phyloP scores from a whole-genome alignment of 2,113 vertebrate species.

The Ahaetulla prasina region DNA sequence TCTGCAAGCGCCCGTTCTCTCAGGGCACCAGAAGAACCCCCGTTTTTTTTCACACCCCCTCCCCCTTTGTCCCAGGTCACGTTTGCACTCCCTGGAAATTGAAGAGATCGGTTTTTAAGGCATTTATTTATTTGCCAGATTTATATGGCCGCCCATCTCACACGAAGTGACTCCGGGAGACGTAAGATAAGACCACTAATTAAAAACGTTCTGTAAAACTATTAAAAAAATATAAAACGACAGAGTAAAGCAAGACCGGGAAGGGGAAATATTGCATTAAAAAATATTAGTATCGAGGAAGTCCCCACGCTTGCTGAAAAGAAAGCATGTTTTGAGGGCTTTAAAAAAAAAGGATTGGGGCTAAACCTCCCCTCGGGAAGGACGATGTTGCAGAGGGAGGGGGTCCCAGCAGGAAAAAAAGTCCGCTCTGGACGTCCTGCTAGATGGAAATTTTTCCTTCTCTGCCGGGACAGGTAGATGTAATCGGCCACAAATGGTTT shows the following conservation, averaged over 20 bases:
- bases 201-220: not conserved
- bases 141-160: not conserved
- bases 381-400: not conserved
- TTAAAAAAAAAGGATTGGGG: not conserved
- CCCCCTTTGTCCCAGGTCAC: not conserved
- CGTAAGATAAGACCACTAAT: not conserved
- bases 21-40: not conserved
- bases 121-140: not conserved
- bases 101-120: not conserved
- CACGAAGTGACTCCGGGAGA: not conserved
- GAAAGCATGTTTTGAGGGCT: not conserved
- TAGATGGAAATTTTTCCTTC: not conserved
- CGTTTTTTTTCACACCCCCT: rapidly evolving
- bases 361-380: not conserved
- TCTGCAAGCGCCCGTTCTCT: not conserved
- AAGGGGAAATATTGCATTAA: not conserved
- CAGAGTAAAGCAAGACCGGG: not conserved
- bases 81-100: not conserved
- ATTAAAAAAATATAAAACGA: not conserved
- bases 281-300: not conserved
- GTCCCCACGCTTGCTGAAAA: not conserved
- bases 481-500: not conserved
- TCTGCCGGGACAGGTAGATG: not conserved
- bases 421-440: not conserved
- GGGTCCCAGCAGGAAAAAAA: not conserved